A percentile compares a stretch with the other conserved stretches of the same genome.
These are phyloP conservation scores for Chionoecetes opilio DNA, from an alignment of 1,140 invertebrate genomes.

Conservation along the genomic window DNA sequence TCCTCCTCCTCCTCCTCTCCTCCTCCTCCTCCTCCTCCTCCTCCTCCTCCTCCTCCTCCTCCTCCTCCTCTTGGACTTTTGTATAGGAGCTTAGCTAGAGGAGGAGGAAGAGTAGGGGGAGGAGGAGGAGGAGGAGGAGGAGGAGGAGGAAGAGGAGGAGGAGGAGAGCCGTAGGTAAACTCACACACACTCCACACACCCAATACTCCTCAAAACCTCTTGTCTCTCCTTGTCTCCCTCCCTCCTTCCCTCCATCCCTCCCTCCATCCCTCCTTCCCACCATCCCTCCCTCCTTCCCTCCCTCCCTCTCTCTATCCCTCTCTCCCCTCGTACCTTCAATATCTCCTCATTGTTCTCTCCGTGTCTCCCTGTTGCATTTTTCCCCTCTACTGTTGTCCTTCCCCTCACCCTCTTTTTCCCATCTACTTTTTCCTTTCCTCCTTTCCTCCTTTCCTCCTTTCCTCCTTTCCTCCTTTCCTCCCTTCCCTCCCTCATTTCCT, in stretches of 20 bases:
- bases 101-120: constrained; percentile 1
- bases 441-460: neutral
- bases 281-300: neutral
- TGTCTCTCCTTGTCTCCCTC: neutral
- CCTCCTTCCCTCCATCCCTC: neutral
- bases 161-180: neutral
- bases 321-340: neutral
- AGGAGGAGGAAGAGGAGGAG: neutral
- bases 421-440: neutral
- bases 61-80: neutral
- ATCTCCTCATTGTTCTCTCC: neutral
- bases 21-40: neutral
- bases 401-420: neutral
- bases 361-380: too few species aligned
- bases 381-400: too few species aligned
- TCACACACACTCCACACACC: neutral
- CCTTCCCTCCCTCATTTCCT: neutral
- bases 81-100: neutral
- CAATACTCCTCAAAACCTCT: neutral
- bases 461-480: neutral
- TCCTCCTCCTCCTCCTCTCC: neutral
- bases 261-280: neutral
- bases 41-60: too few species aligned
- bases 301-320: neutral
- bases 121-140: constrained; percentile 10